Percentiles rank a stretch among this genome's conserved stretches.
Evolutionary conservation across 2,797 vertebrate genomes (phyloP).

Genomic region (Todus mexicanus): DNA sequence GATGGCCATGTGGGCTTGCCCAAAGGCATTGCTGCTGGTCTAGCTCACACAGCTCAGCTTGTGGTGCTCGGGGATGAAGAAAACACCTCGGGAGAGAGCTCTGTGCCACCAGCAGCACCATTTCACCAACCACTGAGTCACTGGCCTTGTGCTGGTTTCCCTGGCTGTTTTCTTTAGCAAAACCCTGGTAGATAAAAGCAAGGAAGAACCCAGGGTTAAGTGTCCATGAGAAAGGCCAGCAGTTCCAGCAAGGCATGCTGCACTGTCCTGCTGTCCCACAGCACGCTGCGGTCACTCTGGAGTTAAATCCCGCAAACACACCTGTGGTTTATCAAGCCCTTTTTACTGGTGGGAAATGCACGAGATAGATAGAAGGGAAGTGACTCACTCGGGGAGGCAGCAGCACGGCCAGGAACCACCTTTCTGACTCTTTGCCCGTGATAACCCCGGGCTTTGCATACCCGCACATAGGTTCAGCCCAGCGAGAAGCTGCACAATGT

Average conservation of each 20-base stretch:
- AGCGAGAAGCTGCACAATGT: rapidly evolving
- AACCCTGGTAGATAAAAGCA: not conserved
- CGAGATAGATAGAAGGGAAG: not conserved
- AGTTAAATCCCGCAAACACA: not conserved
- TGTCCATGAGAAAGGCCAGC: not conserved
- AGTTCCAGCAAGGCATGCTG: not conserved
- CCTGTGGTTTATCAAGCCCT: not conserved
- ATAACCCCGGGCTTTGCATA: not conserved
- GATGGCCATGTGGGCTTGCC: no score
- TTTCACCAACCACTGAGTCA: not conserved
- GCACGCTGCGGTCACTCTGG: not conserved
- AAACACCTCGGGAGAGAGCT: not conserved
- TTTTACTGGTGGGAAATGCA: not conserved
- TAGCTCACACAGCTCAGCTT: not conserved
- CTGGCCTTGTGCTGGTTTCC: not conserved
- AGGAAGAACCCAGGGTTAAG: not conserved
- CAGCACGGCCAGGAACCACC: not conserved
- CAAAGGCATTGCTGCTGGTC: not conserved
- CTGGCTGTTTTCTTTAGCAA: not conserved
- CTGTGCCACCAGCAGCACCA: not conserved
- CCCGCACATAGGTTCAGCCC: not conserved
- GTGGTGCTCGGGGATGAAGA: not conserved
- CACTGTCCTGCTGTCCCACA: not conserved
- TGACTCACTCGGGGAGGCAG: not conserved
- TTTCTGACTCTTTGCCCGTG: not conserved